Conservation (phyloP, 2,113 vertebrate species). For the Sterna hirundo region DNA sequence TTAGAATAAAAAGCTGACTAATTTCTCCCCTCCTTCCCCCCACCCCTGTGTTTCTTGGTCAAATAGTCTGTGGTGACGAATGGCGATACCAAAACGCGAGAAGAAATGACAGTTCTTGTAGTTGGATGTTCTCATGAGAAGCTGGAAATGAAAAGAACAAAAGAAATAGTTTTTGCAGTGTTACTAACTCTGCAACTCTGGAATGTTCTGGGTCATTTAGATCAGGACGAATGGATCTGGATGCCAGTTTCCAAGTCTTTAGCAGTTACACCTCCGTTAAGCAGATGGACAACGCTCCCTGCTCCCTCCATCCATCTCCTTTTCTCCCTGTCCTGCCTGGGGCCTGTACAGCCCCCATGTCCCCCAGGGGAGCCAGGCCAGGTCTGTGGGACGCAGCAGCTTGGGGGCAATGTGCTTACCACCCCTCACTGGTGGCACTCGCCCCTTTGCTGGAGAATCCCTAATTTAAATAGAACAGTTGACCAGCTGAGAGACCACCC, state of each 20-base stretch:
- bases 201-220: neutral
- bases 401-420: rapidly evolving
- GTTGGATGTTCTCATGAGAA: neutral
- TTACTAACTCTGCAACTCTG: neutral
- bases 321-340: neutral
- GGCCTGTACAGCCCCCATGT: neutral
- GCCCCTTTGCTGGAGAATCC: neutral
- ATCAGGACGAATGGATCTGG: neutral
- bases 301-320: neutral
- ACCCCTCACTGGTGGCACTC: neutral
- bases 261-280: neutral
- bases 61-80: neutral
- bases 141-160: neutral
- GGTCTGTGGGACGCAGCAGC: neutral
- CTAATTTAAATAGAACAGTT: neutral
- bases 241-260: neutral
- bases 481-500: neutral
- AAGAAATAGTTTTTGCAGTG: neutral
- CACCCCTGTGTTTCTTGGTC: neutral
- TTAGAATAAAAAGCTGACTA: neutral
- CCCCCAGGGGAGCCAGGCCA: neutral
- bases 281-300: rapidly evolving
- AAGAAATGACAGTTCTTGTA: neutral
- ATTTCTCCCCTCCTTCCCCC: neutral
- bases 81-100: neutral